Base-by-base conservation (phyloP, 2,113 vertebrate genomes). In the Plecturocebus donacophilus region DNA sequence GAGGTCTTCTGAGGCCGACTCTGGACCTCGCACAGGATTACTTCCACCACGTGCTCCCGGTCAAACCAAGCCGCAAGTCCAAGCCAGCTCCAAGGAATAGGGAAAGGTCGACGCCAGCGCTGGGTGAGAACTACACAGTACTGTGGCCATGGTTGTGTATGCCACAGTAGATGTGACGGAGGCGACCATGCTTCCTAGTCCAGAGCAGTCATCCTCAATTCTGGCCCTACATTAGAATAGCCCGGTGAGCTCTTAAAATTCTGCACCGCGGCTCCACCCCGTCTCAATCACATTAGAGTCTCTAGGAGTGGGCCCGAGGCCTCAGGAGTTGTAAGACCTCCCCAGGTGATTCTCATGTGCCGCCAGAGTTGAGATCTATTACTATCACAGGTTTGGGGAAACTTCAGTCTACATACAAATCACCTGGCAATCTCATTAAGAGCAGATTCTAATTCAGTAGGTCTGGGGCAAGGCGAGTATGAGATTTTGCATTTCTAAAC, bases 401-500 rank as follows among this genome's bases (percentile, higher is more conserved):
- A 85, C 54, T 23, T 82, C 21, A 75, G 35, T 81, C 35, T 61
- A 84, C 20, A 94, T 42, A 75, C 40, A 89, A 45, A 80, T 66
- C 66, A 85, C 66, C 40, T 86, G 66, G 35, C 2, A 25, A 54
- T 61, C 40, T 61, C 75, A 21, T 87, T 92, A 49, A 83, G 27
- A 14, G 61, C 40, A 56, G 49, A 49, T 75, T 75, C 21, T 52
- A 86, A 92, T 49, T 92, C 45, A 80, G 38, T 10, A 94, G 52
- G 40, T 40, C 58, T 83, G 68, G n/a, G 40, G 25, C 6, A 47
- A 35, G 35, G 20, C 75, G 38, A 68, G 25, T 40, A 23, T 40
- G 38, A 70, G 6, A 95, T 70, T 61, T 20, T 64, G 6, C 84
- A 89, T 90, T 92, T 95, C 80, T 84, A 70, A 94, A 86, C 21